phyloP scores from a whole-genome alignment of 30 jellyfish, hydroid and myxozoan species.

The Phacellophora camtschatica region DNA sequence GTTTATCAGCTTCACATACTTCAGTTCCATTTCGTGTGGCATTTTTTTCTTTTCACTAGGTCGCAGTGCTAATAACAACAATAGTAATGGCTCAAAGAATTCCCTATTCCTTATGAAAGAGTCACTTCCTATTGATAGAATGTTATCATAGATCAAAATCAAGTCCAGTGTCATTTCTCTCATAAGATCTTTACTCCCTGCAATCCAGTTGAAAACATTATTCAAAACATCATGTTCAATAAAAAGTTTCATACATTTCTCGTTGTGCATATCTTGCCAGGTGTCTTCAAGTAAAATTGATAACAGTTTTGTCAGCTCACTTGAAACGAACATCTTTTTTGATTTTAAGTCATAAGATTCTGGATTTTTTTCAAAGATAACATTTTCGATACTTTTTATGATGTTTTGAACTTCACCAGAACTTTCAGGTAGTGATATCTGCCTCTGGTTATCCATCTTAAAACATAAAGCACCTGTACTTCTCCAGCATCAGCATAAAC shows the following conservation, averaged over 20 bases:
- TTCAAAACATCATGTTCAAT: slow-evolving; percentile 56
- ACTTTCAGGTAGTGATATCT: too few relatives aligned
- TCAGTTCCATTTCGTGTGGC: slow-evolving; percentile 77
- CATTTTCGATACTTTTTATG: slow-evolving; percentile 19
- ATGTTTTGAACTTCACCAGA: background rate
- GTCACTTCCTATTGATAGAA: slow-evolving; percentile 57
- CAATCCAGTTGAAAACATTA: slow-evolving; percentile 82
- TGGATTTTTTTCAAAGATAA: background rate
- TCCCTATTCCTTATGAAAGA: slow-evolving; percentile 42
- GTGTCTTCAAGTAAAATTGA: slow-evolving; percentile 16
- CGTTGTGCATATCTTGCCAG: slow-evolving; percentile 39
- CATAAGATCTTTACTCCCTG: slow-evolving; percentile 58
- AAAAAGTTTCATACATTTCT: slow-evolving; percentile 3
- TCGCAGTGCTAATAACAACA: slow-evolving; percentile 68
- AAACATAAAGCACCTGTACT: too few relatives aligned
- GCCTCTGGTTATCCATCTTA: too few relatives aligned
- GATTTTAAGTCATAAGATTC: background rate
- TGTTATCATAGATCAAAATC: slow-evolving; percentile 13
- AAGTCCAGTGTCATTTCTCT: slow-evolving; percentile 67
- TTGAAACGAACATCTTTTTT: background rate
- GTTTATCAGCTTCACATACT: slow-evolving; percentile 59
- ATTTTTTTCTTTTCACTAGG: slow-evolving; percentile 83
- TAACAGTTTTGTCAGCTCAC: slow-evolving; percentile 14
- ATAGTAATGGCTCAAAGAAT: slow-evolving; percentile 62
- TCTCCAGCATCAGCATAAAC: too few relatives aligned